Base-by-base conservation (phyloP, 1,140 invertebrate species). In the Ganaspis sp. region DNA sequence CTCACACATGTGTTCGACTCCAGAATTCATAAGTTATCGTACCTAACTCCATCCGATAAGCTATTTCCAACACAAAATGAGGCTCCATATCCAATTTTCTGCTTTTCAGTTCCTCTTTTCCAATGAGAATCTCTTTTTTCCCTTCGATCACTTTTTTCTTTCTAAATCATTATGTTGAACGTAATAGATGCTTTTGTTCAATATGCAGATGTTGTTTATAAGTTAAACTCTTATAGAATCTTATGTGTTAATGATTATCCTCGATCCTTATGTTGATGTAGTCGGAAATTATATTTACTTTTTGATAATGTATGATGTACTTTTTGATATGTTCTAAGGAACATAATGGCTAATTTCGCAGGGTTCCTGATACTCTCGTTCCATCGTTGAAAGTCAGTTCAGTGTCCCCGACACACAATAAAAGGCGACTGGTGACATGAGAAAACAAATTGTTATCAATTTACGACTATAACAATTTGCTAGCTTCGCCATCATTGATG, bases 371-470 rank as follows among this genome's bases (percentile, higher is more conserved):
- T 49, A 49, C 12, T n/a, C 15, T 15, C 17, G 42, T 34, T 34
- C 29, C 29, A 3, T 34, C 29, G 29, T 34, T 34, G 12, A 15
- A 12, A 49, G 12, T 49, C 23, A 23, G 11, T 70, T 79, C 75
- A 77, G 34, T 77, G 74, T 69, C 58, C 75, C 58, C 19, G 69
- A 58, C 17, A 34, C 29, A 34, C 29, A 34, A 34, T 53, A 26
- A 40, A 15, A 11, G 64, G 11, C 11, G 34, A 34, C 42, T n/a
- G 69, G 53, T 17, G 38, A 79, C 70, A 72, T 42, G 77, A 72
- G 29, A 34, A 54, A 79, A 77, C 71, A 73, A 79, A 79, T 77
- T 77, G 71, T 79, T 79, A 77, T 77, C 75, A 79, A 79, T 77
- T n/a, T 77, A 53, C 34, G 42, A 42, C 72, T 37, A 75, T 78